Conservation (phyloP, 2,113 vertebrate genomes). For the Rhinopithecus roxellana region DNA sequence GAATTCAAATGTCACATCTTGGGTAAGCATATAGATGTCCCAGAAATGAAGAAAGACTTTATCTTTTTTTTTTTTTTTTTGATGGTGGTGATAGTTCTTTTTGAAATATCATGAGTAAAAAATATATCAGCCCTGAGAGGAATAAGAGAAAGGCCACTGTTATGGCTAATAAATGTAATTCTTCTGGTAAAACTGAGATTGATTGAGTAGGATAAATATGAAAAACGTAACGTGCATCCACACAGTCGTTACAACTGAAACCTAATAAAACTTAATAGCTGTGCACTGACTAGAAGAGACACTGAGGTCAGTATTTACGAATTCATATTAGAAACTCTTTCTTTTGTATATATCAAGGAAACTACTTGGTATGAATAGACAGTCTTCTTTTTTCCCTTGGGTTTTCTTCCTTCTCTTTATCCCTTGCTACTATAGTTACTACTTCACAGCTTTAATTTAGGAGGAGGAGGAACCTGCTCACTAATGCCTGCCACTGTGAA, state of each 20-base stretch:
- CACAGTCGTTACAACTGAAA: background rate
- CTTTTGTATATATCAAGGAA: conserved; percentile 45
- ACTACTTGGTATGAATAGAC: conserved; percentile 41
- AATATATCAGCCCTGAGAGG: background rate
- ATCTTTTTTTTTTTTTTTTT: background rate
- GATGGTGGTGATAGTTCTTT: background rate
- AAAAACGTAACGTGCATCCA: background rate
- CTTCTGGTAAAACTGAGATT: conserved; percentile 15
- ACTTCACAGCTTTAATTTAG: conserved; percentile 68
- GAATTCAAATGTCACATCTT: conserved; percentile 28
- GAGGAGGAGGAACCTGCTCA: conserved; percentile 76
- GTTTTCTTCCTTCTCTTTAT: conserved; percentile 50
- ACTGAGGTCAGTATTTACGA: background rate
- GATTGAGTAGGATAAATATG: conserved; percentile 41
- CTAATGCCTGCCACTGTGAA: conserved; percentile 80
- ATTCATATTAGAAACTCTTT: conserved; percentile 18
- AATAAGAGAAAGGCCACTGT: conserved; percentile 29
- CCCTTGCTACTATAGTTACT: conserved; percentile 68
- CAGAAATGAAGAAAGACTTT: conserved; percentile 16
- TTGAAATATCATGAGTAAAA: background rate
- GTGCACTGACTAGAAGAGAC: background rate
- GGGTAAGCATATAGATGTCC: background rate
- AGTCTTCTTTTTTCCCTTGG: background rate
- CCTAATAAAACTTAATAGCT: background rate
- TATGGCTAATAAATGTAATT: background rate